Conservation (phyloP, 1,140 invertebrate species). For the Drosophila guanche region DNA sequence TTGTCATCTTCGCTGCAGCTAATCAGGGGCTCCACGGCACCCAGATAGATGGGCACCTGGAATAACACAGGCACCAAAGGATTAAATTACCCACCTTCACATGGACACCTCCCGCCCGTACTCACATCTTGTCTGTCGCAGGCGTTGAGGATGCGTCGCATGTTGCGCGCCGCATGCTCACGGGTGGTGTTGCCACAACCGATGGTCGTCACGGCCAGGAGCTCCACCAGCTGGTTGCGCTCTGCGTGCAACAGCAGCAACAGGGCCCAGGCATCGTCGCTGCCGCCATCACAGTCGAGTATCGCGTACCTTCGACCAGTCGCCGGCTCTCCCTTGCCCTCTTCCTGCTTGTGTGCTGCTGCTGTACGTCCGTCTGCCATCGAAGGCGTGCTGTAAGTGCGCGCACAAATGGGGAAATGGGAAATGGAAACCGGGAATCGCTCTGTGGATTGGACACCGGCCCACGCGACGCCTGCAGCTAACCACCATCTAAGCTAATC, state of each 20-base stretch:
- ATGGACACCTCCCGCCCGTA: no score
- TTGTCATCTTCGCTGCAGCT: conserved; percentile 49
- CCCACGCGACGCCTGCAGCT: background rate
- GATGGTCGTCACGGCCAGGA: conserved; percentile 86
- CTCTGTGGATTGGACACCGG: no score
- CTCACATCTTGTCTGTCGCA: conserved; percentile 84
- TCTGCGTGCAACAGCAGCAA: conserved; percentile 86
- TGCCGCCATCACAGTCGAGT: conserved; percentile 87
- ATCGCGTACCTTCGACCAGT: conserved; percentile 80
- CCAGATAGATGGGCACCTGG: conserved; percentile 88
- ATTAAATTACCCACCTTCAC: background rate
- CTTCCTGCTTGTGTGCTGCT: background rate
- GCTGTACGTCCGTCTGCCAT: conserved; percentile 37
- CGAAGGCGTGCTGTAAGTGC: conserved; percentile 33
- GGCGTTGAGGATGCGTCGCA: conserved; percentile 85
- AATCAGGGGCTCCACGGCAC: conserved; percentile 85
- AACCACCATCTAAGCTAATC: conserved; percentile 11
- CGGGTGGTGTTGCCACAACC: conserved; percentile 87
- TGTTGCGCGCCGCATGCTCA: conserved; percentile 86
- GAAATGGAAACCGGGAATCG: no score
- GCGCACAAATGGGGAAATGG: background rate
- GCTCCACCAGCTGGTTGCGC: conserved; percentile 81
- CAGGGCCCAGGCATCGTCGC: conserved; percentile 88
- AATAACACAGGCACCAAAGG: background rate
- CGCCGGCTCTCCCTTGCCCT: background rate